These are phyloP conservation scores for Schizopygopsis malacanthus DNA, from an alignment of 2,797 vertebrate genomes.

Conservation along the genomic window DNA sequence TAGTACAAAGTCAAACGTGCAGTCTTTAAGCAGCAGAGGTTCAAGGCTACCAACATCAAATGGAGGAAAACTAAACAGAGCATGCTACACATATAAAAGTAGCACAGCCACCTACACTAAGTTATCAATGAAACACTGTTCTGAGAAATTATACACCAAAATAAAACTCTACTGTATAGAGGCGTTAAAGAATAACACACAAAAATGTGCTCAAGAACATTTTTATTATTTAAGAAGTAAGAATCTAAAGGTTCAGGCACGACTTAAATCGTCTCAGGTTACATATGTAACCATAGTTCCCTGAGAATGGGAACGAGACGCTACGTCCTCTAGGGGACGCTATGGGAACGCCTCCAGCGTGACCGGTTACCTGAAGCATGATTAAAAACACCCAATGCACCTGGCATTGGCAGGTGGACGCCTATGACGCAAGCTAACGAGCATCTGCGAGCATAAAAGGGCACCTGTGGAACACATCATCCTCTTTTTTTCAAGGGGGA, in stretches of 20 bases:
- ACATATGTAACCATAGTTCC: too few species aligned
- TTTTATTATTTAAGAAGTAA: not conserved
- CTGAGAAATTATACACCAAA: not conserved
- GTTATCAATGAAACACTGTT: not conserved
- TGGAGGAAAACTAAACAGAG: not conserved
- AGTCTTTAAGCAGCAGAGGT: not conserved
- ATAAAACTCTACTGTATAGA: not conserved
- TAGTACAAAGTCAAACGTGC: slow-evolving; percentile 7
- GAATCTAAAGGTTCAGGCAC: not conserved
- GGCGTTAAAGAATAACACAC: not conserved
- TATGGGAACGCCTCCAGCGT: too few species aligned
- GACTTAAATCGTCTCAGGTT: too few species aligned
- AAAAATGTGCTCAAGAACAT: not conserved
- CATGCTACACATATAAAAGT: not conserved
- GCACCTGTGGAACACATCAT: too few species aligned
- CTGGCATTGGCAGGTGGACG: too few species aligned
- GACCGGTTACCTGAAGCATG: too few species aligned
- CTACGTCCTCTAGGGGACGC: too few species aligned
- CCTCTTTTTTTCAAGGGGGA: too few species aligned
- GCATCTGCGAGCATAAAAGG: too few species aligned
- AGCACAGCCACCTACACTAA: not conserved
- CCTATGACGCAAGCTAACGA: too few species aligned
- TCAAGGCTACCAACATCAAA: not conserved
- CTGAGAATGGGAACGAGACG: too few species aligned
- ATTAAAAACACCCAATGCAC: too few species aligned